Evolutionary conservation across 2,113 vertebrate species (phyloP).

Genomic region (Oplegnathus fasciatus): DNA sequence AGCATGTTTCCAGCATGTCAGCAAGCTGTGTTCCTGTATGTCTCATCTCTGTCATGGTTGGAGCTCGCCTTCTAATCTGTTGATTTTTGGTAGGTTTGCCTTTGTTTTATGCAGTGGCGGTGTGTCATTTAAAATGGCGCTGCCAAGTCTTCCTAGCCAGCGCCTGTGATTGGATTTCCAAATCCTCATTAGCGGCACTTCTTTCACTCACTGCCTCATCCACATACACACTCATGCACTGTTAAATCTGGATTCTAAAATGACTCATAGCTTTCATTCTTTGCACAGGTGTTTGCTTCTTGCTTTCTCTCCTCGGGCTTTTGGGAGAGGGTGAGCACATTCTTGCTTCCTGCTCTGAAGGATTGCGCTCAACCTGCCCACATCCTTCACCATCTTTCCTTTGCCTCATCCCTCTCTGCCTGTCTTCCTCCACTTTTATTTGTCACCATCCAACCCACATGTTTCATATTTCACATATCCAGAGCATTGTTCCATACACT

Average conservation of each 20-base stretch:
- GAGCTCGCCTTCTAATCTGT: conserved; percentile 46
- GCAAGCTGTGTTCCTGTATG: conserved; percentile 24
- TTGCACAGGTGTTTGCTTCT: conserved; percentile 68
- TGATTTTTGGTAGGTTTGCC: conserved; percentile 34
- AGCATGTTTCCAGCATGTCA: conserved; percentile 22
- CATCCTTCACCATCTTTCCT: conserved; percentile 60
- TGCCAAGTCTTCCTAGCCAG: conserved; percentile 47
- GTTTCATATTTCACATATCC: conserved; percentile 48
- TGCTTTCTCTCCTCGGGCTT: conserved; percentile 59
- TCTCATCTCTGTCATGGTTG: conserved; percentile 49
- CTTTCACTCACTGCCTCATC: conserved; percentile 54
- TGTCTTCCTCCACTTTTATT: conserved; percentile 72
- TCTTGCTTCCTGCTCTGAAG: conserved; percentile 60
- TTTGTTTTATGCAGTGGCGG: conserved; percentile 52
- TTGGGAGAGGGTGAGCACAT: conserved; percentile 58
- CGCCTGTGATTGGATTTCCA: conserved; percentile 58
- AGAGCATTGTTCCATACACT: conserved; percentile 35
- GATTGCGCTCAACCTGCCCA: conserved; percentile 66
- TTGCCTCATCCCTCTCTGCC: conserved; percentile 63
- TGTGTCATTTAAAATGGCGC: conserved; percentile 66
- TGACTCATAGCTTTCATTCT: conserved; percentile 71
- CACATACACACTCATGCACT: conserved; percentile 43
- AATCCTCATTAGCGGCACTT: conserved; percentile 68
- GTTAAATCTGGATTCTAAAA: conserved; percentile 60
- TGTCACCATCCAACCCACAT: conserved; percentile 73